Evolutionary conservation across 2,797 vertebrate species (phyloP), one percentile per base, ranked within the genome.

Genomic region (Tragelaphus eurycerus): DNA sequence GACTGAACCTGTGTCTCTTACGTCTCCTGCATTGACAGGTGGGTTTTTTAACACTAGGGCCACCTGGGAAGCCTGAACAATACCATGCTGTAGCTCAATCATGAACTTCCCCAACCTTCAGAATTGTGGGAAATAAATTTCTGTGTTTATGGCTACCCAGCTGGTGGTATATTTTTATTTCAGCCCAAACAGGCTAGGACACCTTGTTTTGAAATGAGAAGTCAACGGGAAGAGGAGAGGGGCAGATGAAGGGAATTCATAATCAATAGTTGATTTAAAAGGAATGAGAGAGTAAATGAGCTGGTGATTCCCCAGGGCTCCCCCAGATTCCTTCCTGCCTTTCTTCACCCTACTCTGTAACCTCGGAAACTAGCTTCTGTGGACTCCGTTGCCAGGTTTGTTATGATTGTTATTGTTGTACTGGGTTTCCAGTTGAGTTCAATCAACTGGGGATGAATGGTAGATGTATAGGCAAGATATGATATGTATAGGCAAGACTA

Each of bases 181-280:
- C 50, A 83, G 17, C 50, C 79, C 13, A 13, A 46, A 71, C 60
- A 29, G 59, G 7, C 27, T 23, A n/a, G 23, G 34, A 17, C 50
- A 55, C 14, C n/a, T 88, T 81, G 64, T 50, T 87, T 88, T 57
- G 38, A 82, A 25, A 88, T 82, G 21, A 92, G 62, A 82, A 79
- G n/a, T 0, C 55, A 82, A 7, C 15, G 11, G 34, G 48, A 64
- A 16, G 2, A 29, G 2, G 4, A 55, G n/a, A 92, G 4, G 19
- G 3, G 4, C 50, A 90, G 14, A 76, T 13, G 8, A 14, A 54
- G 21, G 16, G 6, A 57, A 43, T 46, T 60, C 46, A 57, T 1
- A 38, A 12, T 8, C 7, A 60, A 74, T 7, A 55, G 17, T n/a
- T 91, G 14, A 74, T n/a, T 29, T 71, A 16, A 29, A 12, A 55